Evolutionary conservation across 2,113 vertebrate genomes (phyloP), one percentile per base, ranked within the genome.

Genomic region (Etheostoma spectabile): DNA sequence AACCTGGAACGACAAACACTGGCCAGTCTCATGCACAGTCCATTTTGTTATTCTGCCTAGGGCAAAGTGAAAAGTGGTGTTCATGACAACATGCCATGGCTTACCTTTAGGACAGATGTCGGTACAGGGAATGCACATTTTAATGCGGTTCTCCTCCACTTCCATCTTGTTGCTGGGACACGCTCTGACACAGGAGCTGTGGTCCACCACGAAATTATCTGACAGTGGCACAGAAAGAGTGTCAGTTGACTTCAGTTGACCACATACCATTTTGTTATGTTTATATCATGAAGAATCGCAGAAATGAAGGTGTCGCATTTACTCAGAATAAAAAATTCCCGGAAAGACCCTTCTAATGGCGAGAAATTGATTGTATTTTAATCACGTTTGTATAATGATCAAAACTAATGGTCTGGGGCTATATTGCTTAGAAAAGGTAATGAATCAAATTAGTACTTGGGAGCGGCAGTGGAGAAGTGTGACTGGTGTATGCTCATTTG

Each of bases 171-270:
- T 99, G 93, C 97, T 99, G 0, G 98, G 98, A 80, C 98, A 99
- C 0, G 98, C 98, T 84, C 97, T 94, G 8, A 99, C 98, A 68
- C 98, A 99, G 21, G 98, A 99, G 91, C 97, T 99, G 88, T 98
- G 97, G 93, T 99, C 98, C 56, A 99, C 98, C 92, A 99, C 98
- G 81, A 99, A 99, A 86, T 99, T 99, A 92, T 99, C 98, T 99
- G 90, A 24, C 22, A 61, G n/a, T 13, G 46, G 79, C 5, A 70
- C 11, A 49, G 4, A 19, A 8, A 30, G 8, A 70, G 57, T 1
- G 52, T 61, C 35, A 8, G 55, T 3, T 1, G 35, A 22, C 57
- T 19, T 27, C 48, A 2, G 3, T 2, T 8, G 24, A 10, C 38
- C 38, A 11, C 38, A 10, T 42, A 42, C 38, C 38, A 42, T 42